Base-by-base conservation (phyloP, 2,797 vertebrate genomes). In the Sphenodon punctatus region DNA sequence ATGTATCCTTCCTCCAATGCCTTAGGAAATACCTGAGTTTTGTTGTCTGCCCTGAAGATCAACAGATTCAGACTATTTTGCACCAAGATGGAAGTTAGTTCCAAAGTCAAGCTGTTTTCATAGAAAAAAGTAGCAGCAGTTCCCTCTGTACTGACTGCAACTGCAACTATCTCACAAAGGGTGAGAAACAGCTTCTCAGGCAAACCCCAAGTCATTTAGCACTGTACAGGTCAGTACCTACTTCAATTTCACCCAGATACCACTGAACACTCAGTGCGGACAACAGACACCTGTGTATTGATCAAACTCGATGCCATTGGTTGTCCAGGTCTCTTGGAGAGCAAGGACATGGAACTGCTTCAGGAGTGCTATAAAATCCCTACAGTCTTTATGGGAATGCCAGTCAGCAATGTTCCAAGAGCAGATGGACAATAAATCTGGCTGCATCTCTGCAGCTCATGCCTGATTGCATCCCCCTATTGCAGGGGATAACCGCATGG, bases 131-230 rank as follows among this genome's bases (percentile, higher is more conserved):
- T 39, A 1, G 15, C 53, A 69, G 7, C 2, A 60, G 32, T 42
- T n/a, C 2, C 3, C 1, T 49, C 0, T 6, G 12, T 3, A n/a
- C 2, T 48, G 22, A 13, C 20, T 72, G 34, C 3, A 67, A 38
- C 14, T 23, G 25, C 25, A 42, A 25, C 61, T 27, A 7, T 41
- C 63, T 66, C 4, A 45, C 53, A 49, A 30, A 60, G 64, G n/a
- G 48, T 51, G 0, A n/a, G 3, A 13, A 69, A 3, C 2, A 16
- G 8, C 17, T 43, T 9, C 11, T 67, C 6, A 32, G 12, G 14
- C 27, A 64, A 67, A 70, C 42, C 2, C 3, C 4, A 27, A 49
- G 23, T 25, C 48, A 8, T 63, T 38, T 4, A 22, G 32, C 3
- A 5, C 39, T 10, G 19, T 61, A 38, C 4, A 61, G 36, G 25